Evolutionary conservation across 2,113 vertebrate species (phyloP).

Genomic region (Malurus melanocephalus): DNA sequence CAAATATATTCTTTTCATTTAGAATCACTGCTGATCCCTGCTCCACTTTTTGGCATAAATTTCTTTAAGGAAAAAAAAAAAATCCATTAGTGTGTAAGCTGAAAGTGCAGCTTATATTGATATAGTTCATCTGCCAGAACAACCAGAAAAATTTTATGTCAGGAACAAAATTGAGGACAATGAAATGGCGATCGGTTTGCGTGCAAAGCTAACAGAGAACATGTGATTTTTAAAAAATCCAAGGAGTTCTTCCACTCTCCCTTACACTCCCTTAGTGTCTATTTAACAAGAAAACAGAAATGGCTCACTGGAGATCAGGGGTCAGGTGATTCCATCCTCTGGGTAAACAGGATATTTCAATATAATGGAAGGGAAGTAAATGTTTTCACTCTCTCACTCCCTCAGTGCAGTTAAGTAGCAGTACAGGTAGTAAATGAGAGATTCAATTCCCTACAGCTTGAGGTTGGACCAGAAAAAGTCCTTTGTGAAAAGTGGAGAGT

Average conservation of each 20-base stretch:
- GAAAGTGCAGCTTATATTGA: neutral
- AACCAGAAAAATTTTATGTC: neutral
- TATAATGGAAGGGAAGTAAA: neutral
- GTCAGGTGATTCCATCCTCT: neutral
- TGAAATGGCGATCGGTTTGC: neutral
- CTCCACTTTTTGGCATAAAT: neutral
- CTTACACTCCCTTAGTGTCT: neutral
- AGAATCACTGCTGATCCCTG: neutral
- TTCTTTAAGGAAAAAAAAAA: neutral
- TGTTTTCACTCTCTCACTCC: neutral
- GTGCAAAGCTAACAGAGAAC: neutral
- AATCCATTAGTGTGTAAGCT: neutral
- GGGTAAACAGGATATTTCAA: neutral
- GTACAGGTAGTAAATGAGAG: neutral
- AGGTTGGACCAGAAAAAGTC: neutral
- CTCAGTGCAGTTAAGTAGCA: neutral
- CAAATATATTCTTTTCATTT: neutral
- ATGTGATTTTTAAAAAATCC: neutral
- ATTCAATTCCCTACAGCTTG: neutral
- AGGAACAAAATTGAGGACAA: neutral
- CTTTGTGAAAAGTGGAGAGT: neutral
- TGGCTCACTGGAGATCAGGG: neutral
- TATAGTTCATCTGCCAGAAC: neutral
- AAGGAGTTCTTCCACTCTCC: neutral
- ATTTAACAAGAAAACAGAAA: neutral